Evolutionary conservation across 2,113 vertebrate genomes (phyloP).

Genomic region (Mystacornis crossleyi): DNA sequence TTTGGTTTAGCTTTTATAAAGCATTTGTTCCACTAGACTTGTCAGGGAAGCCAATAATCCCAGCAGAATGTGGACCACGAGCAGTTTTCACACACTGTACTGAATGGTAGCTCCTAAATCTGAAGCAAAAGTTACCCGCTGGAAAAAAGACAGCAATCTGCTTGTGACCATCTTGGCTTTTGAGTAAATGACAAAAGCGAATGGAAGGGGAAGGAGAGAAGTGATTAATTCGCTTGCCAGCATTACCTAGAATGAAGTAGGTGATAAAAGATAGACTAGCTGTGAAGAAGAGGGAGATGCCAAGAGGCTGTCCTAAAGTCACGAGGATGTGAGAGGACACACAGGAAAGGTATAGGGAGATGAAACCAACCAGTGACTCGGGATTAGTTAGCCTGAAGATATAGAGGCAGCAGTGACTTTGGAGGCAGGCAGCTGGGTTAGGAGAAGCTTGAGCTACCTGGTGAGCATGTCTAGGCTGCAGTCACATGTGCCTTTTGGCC

Average conservation of each 20-base stretch:
- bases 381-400: background rate
- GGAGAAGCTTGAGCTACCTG: background rate
- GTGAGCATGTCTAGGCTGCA: background rate
- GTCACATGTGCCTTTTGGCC: background rate
- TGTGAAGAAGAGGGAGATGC: background rate
- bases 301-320: background rate
- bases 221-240: background rate
- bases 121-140: rapidly evolving
- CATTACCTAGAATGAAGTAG: background rate
- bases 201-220: background rate
- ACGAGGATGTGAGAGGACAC: rapidly evolving
- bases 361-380: rapidly evolving
- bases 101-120: background rate
- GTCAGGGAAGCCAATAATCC: background rate
- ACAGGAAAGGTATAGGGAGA: background rate
- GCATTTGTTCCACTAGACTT: background rate
- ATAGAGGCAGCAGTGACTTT: background rate
- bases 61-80: background rate
- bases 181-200: background rate
- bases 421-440: background rate
- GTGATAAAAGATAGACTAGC: background rate
- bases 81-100: background rate
- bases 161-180: background rate
- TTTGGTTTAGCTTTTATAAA: background rate
- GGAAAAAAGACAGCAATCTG: background rate